phyloP scores from a whole-genome alignment of 2,888 invertebrate genomes.

The Hydropsyche betteni region DNA sequence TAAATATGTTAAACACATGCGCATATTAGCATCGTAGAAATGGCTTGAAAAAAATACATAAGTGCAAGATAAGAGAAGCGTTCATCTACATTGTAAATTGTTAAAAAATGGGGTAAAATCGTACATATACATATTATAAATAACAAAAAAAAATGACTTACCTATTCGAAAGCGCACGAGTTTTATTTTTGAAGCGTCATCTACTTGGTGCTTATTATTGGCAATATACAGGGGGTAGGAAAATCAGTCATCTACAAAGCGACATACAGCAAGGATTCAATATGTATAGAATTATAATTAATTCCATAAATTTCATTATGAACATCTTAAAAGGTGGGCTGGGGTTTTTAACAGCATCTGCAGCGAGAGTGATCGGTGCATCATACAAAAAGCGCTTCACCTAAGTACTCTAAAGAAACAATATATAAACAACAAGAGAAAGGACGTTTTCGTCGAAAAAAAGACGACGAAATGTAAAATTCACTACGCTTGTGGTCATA shows the following conservation, averaged over 20 bases:
- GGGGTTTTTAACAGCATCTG: slow-evolving; percentile 1
- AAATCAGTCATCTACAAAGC: slow-evolving; percentile 14
- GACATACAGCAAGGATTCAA: slow-evolving; percentile 14
- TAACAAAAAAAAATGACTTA: slow-evolving; percentile 1
- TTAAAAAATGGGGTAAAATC: background rate
- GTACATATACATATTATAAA: background rate
- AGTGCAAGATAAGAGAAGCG: slow-evolving; percentile 23
- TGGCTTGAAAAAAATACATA: no score
- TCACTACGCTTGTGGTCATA: slow-evolving; percentile 6
- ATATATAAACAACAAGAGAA: no score
- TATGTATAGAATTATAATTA: background rate
- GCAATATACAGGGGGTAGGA: background rate
- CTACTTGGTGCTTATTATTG: slow-evolving; percentile 3
- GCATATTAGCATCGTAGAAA: background rate
- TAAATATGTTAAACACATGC: slow-evolving; percentile 23
- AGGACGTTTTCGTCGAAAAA: no score
- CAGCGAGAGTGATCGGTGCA: slow-evolving; percentile 16
- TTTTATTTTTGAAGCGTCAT: slow-evolving; percentile 5
- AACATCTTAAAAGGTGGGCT: no score
- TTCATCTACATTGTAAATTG: slow-evolving; percentile 20
- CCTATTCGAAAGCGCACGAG: slow-evolving; percentile 9
- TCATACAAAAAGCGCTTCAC: slow-evolving; percentile 7
- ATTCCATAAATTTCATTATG: no score
- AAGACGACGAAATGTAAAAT: background rate
- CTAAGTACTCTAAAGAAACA: no score